Evolutionary conservation across 2,888 invertebrate species (phyloP).

Genomic region (Amiota mariae): DNA sequence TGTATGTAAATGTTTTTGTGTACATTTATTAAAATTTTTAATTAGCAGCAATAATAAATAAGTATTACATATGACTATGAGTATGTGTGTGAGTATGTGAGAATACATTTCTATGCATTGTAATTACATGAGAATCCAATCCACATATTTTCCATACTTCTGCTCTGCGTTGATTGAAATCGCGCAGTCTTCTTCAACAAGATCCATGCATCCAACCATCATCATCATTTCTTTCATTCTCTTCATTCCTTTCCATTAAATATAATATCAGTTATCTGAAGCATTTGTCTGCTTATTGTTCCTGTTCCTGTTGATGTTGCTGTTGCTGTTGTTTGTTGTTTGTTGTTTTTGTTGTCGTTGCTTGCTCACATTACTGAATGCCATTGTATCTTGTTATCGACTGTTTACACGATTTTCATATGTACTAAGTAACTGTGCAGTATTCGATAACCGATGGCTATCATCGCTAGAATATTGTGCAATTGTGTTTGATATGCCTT

Average conservation of each 20-base stretch:
- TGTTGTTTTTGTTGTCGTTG: not conserved
- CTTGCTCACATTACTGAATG: not conserved
- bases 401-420: constrained; percentile 62
- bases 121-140: constrained; percentile 27
- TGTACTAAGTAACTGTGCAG: constrained; percentile 56
- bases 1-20: constrained; percentile 41
- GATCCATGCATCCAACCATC: too few species aligned
- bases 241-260: too few species aligned
- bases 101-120: not conserved
- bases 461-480: constrained; percentile 65
- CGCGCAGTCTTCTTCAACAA: too few species aligned
- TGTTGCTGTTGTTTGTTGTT: not conserved
- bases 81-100: not conserved
- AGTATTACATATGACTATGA: not conserved
- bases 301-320: not conserved
- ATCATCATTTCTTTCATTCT: too few species aligned
- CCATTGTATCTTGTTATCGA: constrained; percentile 34
- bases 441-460: constrained; percentile 70
- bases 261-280: not conserved
- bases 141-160: not conserved
- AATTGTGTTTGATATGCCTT: constrained; percentile 73
- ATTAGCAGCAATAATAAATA: constrained; percentile 13
- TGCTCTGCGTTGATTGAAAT: too few species aligned
- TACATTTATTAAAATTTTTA: constrained; percentile 30
- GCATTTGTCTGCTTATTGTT: not conserved